A percentile compares a stretch with the other conserved stretches of the same genome.
phyloP scores from a whole-genome alignment of 1,140 invertebrate genomes.

The Drosophila elegans region DNA sequence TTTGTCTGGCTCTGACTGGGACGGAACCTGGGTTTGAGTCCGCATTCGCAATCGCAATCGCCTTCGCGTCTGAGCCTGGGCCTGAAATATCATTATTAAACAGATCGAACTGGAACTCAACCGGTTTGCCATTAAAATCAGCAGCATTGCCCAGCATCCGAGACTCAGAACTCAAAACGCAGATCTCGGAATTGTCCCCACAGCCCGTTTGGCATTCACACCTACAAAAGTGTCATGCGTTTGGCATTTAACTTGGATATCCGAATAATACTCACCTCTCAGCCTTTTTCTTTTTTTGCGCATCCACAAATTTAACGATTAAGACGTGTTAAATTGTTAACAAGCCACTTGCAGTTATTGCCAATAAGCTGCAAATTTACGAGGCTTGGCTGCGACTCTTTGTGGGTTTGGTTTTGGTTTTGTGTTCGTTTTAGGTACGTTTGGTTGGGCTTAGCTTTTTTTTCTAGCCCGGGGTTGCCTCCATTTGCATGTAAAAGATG shows the following conservation, averaged over 20 bases:
- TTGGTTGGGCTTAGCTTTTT: slow-evolving; percentile 10
- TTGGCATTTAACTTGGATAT: slow-evolving; percentile 68
- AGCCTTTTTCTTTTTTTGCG: slow-evolving; percentile 25
- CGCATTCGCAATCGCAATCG: slow-evolving; percentile 5
- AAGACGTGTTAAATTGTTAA: slow-evolving; percentile 85
- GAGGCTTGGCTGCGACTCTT: slow-evolving; percentile 58
- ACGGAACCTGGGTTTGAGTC: slow-evolving; percentile 10
- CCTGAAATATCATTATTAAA: slow-evolving; percentile 80
- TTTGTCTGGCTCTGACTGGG: slow-evolving; percentile 66
- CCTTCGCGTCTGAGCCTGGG: slow-evolving; percentile 14
- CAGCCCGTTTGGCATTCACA: slow-evolving; percentile 73
- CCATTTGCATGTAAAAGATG: slow-evolving; percentile 64
- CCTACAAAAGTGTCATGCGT: slow-evolving; percentile 84
- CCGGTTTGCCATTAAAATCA: slow-evolving; percentile 56
- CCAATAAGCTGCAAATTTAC: slow-evolving; percentile 85
- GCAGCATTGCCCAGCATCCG: slow-evolving; percentile 1
- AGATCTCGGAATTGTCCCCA: slow-evolving; percentile 63
- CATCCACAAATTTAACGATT: slow-evolving; percentile 84
- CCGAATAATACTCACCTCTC: slow-evolving; percentile 19
- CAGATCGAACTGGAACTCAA: slow-evolving; percentile 61
- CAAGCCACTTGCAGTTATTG: slow-evolving; percentile 84
- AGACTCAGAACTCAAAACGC: slow-evolving; percentile 19
- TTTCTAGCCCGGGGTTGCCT: slow-evolving; percentile 26
- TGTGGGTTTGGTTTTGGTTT: slow-evolving; percentile 13
- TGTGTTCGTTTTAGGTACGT: background rate